Base-by-base conservation (phyloP, 2,113 vertebrate genomes). In the Tupaia tana region DNA sequence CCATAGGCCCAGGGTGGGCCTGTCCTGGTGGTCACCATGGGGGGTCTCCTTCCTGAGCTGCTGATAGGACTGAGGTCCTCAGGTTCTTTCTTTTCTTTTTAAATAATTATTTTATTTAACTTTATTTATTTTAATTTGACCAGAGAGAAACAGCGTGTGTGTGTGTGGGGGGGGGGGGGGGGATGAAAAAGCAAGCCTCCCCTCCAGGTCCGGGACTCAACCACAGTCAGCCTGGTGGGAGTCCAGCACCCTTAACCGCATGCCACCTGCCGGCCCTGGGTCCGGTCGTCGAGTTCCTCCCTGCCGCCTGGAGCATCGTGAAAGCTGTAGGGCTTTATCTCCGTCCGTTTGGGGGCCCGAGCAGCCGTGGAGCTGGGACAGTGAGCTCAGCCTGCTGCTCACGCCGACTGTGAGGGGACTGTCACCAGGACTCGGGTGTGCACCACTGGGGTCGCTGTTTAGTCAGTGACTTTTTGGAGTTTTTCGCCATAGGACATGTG, bases 341-440 rank as follows among this genome's bases (percentile, higher is more conserved):
- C 31, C 34, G 19, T 69, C 9, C 34, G 63, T 90, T 93, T 95
- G 29, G 63, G 74, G 54, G 89, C 93, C 85, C 63, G 86, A 92
- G 56, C 73, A 74, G 43, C 81, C 74, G 6, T 71, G 87, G 88
- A 56, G 29, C 25, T 24, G 18, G n/a, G 31, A 94, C 18, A 59
- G 19, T 75, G 29, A 96, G 64, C 79, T 85, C 14, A 78, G 34
- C 66, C 59, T 64, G 18, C 59, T 43, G 43, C 43, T 43, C 43
- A 43, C 43, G 43, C 43, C 43, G 4, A 4, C 43, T 43, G 43
- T 43, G 43, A 43, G 43, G 43, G 43, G 43, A 43, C 59, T 82
- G 0, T 70, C n/a, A 83, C 58, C 67, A 69, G 31, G 71, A 91
- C 54, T 2, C 3, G 16, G 54, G 52, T 43, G 43, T 43, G 43